These are phyloP conservation scores for Ptychochromis oligacanthus DNA, from an alignment of 2,113 vertebrate genomes.

Conservation along the genomic window DNA sequence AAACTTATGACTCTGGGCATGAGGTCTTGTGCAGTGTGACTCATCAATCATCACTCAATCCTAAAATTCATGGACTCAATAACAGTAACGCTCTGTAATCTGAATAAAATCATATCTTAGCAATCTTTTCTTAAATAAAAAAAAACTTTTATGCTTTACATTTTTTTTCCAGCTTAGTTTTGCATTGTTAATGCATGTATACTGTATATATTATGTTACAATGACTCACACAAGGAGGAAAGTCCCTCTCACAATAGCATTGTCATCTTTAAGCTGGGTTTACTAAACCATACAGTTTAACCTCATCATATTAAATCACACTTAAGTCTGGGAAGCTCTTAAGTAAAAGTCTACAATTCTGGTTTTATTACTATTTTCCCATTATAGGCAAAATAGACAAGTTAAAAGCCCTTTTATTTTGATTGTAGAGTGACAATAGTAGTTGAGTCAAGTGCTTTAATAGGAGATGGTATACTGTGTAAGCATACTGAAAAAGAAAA, in stretches of 20 bases:
- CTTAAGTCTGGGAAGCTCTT: too few species aligned
- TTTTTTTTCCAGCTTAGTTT: background rate
- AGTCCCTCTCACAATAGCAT: background rate
- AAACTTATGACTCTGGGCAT: slow-evolving; percentile 2
- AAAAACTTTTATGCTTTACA: background rate
- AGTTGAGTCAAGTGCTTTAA: background rate
- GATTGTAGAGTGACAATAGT: background rate
- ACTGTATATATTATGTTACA: background rate
- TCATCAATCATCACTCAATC: too few species aligned
- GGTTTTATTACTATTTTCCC: background rate
- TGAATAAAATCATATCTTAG: background rate
- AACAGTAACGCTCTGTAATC: background rate
- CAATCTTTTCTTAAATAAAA: background rate
- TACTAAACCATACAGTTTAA: too few species aligned
- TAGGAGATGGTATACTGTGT: background rate
- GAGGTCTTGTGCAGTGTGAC: background rate
- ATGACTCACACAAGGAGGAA: background rate
- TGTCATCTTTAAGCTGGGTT: background rate
- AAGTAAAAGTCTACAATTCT: too few species aligned
- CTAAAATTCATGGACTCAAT: background rate
- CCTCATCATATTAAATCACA: too few species aligned
- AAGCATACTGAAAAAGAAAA: background rate
- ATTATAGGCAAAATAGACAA: background rate
- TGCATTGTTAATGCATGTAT: background rate
- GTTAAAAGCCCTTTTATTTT: background rate